Percentiles rank a stretch among this genome's conserved stretches.
Evolutionary conservation across 2,888 invertebrate genomes (phyloP).

Genomic region (Pterostichus niger): DNA sequence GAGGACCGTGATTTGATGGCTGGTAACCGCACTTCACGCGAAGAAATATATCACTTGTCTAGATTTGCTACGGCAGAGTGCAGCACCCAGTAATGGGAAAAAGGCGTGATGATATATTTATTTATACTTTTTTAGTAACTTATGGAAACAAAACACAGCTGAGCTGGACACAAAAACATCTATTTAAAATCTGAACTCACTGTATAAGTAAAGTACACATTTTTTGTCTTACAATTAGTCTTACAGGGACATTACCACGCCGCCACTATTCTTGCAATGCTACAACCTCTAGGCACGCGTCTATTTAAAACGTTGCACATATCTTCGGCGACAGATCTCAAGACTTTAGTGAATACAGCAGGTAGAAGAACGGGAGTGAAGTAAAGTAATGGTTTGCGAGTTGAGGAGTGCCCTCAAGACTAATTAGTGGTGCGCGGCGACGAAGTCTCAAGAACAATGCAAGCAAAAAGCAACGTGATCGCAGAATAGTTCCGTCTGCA

Average conservation of each 20-base stretch:
- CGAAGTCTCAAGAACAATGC: slow-evolving; percentile 17
- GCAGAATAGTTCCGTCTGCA: slow-evolving; percentile 20
- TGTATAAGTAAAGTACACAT: no score
- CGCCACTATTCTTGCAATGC: background rate
- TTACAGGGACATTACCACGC: background rate
- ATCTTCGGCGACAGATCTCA: background rate
- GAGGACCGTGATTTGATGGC: no score
- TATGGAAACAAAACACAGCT: no score
- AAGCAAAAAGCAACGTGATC: slow-evolving; percentile 12
- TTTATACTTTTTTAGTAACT: no score
- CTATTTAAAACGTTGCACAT: slow-evolving; percentile 7
- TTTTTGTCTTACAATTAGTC: background rate
- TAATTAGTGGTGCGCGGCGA: slow-evolving; percentile 46
- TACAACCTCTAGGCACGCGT: background rate
- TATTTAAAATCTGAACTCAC: no score
- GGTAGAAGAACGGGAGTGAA: slow-evolving; percentile 14
- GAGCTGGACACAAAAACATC: no score
- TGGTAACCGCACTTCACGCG: no score
- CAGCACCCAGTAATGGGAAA: no score
- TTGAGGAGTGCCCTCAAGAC: slow-evolving; percentile 39
- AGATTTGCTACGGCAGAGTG: no score
- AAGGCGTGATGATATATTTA: no score
- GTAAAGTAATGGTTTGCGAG: background rate
- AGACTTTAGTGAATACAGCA: background rate
- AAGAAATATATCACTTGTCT: no score